phyloP scores from a whole-genome alignment of 1,140 invertebrate genomes.

The Lordiphosa mommai region DNA sequence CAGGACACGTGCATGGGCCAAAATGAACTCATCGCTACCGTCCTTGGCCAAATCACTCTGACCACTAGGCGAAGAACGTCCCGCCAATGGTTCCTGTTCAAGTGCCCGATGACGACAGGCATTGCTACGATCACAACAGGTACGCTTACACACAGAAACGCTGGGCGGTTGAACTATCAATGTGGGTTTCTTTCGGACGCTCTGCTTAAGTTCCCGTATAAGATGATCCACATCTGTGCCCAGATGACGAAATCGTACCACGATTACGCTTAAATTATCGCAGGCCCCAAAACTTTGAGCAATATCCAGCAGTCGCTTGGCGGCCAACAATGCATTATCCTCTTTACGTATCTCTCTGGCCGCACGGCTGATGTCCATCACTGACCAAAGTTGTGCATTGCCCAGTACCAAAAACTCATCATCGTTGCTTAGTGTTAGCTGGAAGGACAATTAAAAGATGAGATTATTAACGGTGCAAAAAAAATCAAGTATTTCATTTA shows the following conservation, averaged over 20 bases:
- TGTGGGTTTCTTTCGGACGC: constrained; percentile 81
- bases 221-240: constrained; percentile 86
- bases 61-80: constrained; percentile 90
- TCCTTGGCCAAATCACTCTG: constrained; percentile 84
- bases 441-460: too few species aligned
- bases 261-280: constrained; percentile 89
- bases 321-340: constrained; percentile 87
- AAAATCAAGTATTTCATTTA: too few species aligned
- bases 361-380: constrained; percentile 87
- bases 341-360: constrained; percentile 87
- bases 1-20: constrained; percentile 71
- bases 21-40: constrained; percentile 57
- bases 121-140: constrained; percentile 84
- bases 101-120: constrained; percentile 82
- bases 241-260: constrained; percentile 85
- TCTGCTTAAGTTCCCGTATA: constrained; percentile 88
- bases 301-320: constrained; percentile 89
- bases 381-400: constrained; percentile 89
- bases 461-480: too few species aligned
- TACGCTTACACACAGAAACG: constrained; percentile 81
- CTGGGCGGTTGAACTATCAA: constrained; percentile 75
- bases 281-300: constrained; percentile 90
- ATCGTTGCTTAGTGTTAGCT: constrained; percentile 85
- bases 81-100: constrained; percentile 79
- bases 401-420: constrained; percentile 91